A percentile compares a stretch with the other conserved stretches of the same genome.
phyloP scores from a whole-genome alignment of 1,140 invertebrate species.

The Halyomorpha halys region DNA sequence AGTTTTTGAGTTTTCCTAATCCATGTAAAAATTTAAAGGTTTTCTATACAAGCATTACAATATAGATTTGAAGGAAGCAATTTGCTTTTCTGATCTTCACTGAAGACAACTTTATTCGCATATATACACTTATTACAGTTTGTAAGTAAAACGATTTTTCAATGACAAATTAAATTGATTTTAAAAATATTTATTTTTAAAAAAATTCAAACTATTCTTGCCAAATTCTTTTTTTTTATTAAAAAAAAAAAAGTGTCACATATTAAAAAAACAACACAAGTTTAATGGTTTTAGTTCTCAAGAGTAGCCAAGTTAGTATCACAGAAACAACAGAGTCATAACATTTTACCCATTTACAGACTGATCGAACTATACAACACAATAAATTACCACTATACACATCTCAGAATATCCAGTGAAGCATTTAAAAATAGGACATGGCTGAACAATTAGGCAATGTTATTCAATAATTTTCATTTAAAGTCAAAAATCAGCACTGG shows the following conservation, averaged over 20 bases:
- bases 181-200: slow-evolving; percentile 13
- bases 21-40: too few species aligned
- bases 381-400: slow-evolving; percentile 11
- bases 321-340: slow-evolving; percentile 11
- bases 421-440: slow-evolving; percentile 3
- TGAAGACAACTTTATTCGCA: slow-evolving; percentile 10
- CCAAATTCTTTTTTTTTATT: neutral
- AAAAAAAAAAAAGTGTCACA: too few species aligned
- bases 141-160: neutral
- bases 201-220: slow-evolving; percentile 5
- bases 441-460: too few species aligned
- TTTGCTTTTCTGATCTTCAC: slow-evolving; percentile 10
- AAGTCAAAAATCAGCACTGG: too few species aligned
- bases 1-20: too few species aligned
- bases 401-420: slow-evolving; percentile 1
- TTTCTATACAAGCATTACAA: too few species aligned
- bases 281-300: too few species aligned
- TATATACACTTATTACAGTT: slow-evolving; percentile 14
- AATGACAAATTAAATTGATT: neutral
- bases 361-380: slow-evolving; percentile 3
- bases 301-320: slow-evolving; percentile 17
- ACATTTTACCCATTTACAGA: slow-evolving; percentile 2
- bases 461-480: too few species aligned
- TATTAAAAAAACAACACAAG: too few species aligned
- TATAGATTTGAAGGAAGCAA: slow-evolving; percentile 13